A percentile compares a stretch with the other conserved stretches of the same genome.
Evolutionary conservation across 2,888 invertebrate species (phyloP).

Genomic region (Plusia festucae): DNA sequence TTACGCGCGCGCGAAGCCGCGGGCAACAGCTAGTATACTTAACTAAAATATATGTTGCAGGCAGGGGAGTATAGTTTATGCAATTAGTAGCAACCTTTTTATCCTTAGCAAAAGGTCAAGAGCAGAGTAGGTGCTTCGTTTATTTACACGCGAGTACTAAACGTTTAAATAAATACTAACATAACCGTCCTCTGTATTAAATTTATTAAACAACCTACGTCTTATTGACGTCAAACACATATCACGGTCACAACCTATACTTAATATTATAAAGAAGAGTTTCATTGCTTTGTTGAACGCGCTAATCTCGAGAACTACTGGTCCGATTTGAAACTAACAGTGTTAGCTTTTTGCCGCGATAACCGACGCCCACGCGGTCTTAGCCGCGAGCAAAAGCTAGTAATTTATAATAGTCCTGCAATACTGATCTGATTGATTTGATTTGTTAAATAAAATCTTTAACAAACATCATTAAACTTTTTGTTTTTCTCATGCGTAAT

Average conservation of each 20-base stretch:
- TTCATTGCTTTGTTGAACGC: no score
- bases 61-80: not conserved
- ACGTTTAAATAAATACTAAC: not conserved
- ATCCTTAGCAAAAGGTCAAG: constrained; percentile 1
- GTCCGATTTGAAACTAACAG: no score
- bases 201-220: not conserved
- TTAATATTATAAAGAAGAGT: no score
- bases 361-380: no score
- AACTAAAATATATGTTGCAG: no score
- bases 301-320: no score
- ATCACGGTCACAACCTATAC: no score
- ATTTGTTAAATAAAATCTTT: not conserved
- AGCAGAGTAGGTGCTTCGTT: not conserved
- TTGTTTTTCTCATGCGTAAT: not conserved
- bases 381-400: no score
- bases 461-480: not conserved
- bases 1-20: no score
- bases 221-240: not conserved
- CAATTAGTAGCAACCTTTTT: constrained; percentile 1
- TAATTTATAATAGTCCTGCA: no score
- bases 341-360: no score
- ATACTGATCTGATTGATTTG: constrained; percentile 2
- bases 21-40: no score
- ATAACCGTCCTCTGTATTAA: not conserved
- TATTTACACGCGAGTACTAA: constrained; percentile 1